Conservation (phyloP, 2,797 vertebrate species). For the Natrix natrix region DNA sequence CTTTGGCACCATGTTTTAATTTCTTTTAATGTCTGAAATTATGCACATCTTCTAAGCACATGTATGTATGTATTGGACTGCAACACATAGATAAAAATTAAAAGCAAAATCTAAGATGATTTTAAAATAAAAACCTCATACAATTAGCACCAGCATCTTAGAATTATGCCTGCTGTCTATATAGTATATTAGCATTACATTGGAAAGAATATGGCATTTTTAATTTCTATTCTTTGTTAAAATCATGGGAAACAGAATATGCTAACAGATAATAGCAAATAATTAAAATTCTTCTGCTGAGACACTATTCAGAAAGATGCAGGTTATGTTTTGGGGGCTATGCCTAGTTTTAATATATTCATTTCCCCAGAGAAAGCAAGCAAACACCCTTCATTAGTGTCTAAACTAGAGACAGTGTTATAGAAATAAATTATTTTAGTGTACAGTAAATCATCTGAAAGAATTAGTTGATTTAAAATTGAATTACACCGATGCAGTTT, state of each 20-base stretch:
- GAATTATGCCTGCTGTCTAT: not conserved
- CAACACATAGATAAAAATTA: not conserved
- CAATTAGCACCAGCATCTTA: not conserved
- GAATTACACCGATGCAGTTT: slow-evolving; percentile 1
- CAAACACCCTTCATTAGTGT: slow-evolving; percentile 21
- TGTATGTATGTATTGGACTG: not conserved
- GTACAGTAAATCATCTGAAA: slow-evolving; percentile 20
- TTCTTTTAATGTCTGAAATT: not conserved
- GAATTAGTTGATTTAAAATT: slow-evolving; percentile 30
- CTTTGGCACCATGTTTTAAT: not conserved
- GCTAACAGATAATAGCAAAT: slow-evolving; percentile 11
- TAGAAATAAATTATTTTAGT: slow-evolving; percentile 33
- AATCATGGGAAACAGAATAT: not conserved
- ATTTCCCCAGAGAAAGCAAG: slow-evolving; percentile 18
- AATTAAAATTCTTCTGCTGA: slow-evolving; percentile 10
- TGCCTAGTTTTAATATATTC: slow-evolving; percentile 14
- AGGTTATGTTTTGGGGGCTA: slow-evolving; percentile 21
- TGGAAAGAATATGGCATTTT: not conserved
- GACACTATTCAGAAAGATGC: slow-evolving; percentile 5
- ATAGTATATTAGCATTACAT: not conserved
- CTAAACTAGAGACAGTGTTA: slow-evolving; percentile 15
- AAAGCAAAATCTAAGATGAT: not conserved
- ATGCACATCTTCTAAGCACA: not conserved
- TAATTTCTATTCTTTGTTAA: slow-evolving; percentile 16
- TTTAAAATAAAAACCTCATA: not conserved